Base-by-base conservation (phyloP, 2,797 vertebrate species). In the Oreonectes daqikongensis region DNA sequence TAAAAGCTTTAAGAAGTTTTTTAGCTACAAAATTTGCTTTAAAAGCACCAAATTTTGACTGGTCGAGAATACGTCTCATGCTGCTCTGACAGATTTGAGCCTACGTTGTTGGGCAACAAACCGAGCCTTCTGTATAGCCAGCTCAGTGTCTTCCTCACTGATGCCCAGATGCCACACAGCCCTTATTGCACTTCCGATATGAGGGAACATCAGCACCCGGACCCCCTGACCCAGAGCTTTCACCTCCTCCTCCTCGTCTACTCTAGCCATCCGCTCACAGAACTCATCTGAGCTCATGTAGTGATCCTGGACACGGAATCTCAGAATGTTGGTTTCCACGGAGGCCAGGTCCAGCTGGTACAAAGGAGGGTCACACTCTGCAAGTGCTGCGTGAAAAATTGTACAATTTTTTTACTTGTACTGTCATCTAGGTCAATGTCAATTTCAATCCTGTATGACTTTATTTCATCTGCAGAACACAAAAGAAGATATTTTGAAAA, bases 291-390 rank as follows among this genome's bases (percentile, higher is more conserved):
- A 87, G 14, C 82, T 86, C 12, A 86, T 77, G 18, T 83, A 72
- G 0, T 73, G 40, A n/a, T 83, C 87, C 5, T 8, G 64, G 1
- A 90, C 0, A 4, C 6, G 1, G 75, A 95, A 90, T 72, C 93
- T 87, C 84, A 95, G 78, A 0, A 95, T 93, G 89, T 96, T 95
- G 2, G 94, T 96, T 85, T 96, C 94, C 86, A 95, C 90, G 0
- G 82, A 24, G 0, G 81, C 53, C 35, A 91, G 83, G 79, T 87
- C 87, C 8, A 94, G 64, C 0, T 86, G 79, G 32, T 92, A 95
- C 22, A 92, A 87, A 0, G 65, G 83, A 50, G 88, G 90, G 3
- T 87, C 81, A 78, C 90, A 88, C 24, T 84, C 69, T 1, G 85
- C 85, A 77, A 95, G 70, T 24, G 92, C 94, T 96, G 82, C 4